Evolutionary conservation across 1,140 invertebrate genomes (phyloP), one percentile per base, ranked within the genome.

Genomic region (Pogonomyrmex californicus): DNA sequence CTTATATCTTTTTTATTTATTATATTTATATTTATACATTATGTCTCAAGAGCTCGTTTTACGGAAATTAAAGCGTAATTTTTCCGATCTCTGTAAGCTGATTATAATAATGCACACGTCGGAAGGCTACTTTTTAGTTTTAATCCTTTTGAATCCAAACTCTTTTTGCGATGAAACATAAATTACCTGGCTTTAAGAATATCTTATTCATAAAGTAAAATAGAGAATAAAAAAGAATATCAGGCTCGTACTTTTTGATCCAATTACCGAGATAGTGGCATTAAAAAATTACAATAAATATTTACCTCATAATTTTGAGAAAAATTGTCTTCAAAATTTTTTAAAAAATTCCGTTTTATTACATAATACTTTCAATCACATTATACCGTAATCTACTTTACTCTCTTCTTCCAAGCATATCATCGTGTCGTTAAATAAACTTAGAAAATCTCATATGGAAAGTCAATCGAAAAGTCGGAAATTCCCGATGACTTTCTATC

Each of bases 361-460:
- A 51, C 23, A 0, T 23, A 23, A 23, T 23, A 23, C 54, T 66
- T 66, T 65, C 10, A 54, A 79, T 38, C n/a, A 38, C 17, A 49
- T 36, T 10, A 36, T 78, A 17, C 14, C n/a, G 12, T 41, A 14
- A 66, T 41, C 9, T 36, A 41, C 2, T 44, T 41, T 10, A 56
- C 9, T 54, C 38, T 66, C 4, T 41, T 6, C 41, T 41, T 56
- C 14, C 47, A 58, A 70, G 14, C 14, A n/a, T 49, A 68, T 54
- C 33, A 44, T 30, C 14, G 17, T 7, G 7, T 33, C n/a, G 23
- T 70, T 14, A 56, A 41, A 81, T 44, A 79, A 12, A 3, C 23
- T 77, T 41, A 6, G 30, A 17, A 65, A 77, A 33, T 79, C 33
- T 71, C 6, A 44, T 5, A 41, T 65, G 36, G 23, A 82, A 60